Evolutionary conservation across 1,140 invertebrate species (phyloP).

Genomic region (Drosophila sproati): DNA sequence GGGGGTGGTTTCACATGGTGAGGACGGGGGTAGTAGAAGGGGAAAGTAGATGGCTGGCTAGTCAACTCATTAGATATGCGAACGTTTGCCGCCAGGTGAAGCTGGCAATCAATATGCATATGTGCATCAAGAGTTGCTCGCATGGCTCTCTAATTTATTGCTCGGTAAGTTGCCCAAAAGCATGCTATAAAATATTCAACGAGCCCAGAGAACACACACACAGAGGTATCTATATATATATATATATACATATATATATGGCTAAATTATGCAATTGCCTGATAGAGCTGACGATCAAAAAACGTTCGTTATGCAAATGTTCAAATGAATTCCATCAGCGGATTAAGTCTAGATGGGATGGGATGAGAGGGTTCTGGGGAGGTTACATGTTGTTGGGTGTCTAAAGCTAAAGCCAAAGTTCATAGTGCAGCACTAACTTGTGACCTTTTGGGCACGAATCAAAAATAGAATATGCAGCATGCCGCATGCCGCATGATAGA

Average conservation of each 20-base stretch:
- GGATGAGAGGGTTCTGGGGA: not conserved
- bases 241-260: conserved; percentile 18
- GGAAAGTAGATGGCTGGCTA: not conserved
- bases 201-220: conserved; percentile 10
- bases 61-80: conserved; percentile 51
- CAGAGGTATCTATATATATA: not conserved
- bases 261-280: conserved; percentile 23
- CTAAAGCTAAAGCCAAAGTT: conserved; percentile 33
- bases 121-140: conserved; percentile 24
- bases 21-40: not conserved
- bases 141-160: conserved; percentile 66
- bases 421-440: conserved; percentile 45
- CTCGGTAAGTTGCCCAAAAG: conserved; percentile 72
- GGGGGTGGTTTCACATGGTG: not conserved
- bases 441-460: conserved; percentile 47
- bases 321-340: conserved; percentile 20
- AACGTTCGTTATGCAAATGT: conserved; percentile 40
- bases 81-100: conserved; percentile 40
- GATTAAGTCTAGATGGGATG: not conserved
- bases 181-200: conserved; percentile 75
- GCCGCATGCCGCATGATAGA: conserved; percentile 3
- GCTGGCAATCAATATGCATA: conserved; percentile 51
- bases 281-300: conserved; percentile 34
- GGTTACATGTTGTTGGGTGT: not conserved
- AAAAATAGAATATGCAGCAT: conserved; percentile 54